Evolutionary conservation across 92 coral and sea anemone genomes (phyloP), one percentile per base, ranked within the genome.

Genomic region (Virgularia gustaviana): DNA sequence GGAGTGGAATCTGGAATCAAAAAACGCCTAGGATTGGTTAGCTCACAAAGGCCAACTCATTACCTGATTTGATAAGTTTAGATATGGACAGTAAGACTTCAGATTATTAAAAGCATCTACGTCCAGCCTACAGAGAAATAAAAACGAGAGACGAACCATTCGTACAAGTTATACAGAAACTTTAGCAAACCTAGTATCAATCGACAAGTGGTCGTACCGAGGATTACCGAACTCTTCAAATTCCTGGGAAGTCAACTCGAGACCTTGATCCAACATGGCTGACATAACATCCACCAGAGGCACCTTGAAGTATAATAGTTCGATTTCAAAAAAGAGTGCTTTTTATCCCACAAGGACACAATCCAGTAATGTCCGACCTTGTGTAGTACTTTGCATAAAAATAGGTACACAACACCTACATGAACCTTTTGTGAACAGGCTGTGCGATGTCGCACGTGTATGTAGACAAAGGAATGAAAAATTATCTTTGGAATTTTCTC

Each of bases 151-250:
- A 9, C 25, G 10, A 10, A 10, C 9, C 22, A 9, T 20, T 55
- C 62, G 9, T 9, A 10, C n/a, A 20, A 9, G 22, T 9, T 20
- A 30, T 11, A 9, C 22, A 20, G 15, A 4, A 9, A 9, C 36
- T 30, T 11, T 4, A 28, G 11, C 30, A 5, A 35, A 11, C 13
- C 51, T 8, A 31, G 23, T 31, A 15, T 9, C 9, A 36, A n/a
- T n/a, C n/a, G n/a, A n/a, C n/a, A n/a, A n/a, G n/a, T n/a, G n/a
- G n/a, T n/a, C n/a, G n/a, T 82, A 91, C 97, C 91, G 80, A 0
- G 97, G 97, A 49, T 91, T 85, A 22, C 97, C 97, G 89, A 95
- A 91, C 47, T 92, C 98, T 39, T 92, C 96, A 39, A 88, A 92
- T 51, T 92, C 96, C 62, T 89, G 98, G 12, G 90, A 75, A n/a